Evolutionary conservation across 2,113 vertebrate species (phyloP).

Genomic region (Jacana jacana): DNA sequence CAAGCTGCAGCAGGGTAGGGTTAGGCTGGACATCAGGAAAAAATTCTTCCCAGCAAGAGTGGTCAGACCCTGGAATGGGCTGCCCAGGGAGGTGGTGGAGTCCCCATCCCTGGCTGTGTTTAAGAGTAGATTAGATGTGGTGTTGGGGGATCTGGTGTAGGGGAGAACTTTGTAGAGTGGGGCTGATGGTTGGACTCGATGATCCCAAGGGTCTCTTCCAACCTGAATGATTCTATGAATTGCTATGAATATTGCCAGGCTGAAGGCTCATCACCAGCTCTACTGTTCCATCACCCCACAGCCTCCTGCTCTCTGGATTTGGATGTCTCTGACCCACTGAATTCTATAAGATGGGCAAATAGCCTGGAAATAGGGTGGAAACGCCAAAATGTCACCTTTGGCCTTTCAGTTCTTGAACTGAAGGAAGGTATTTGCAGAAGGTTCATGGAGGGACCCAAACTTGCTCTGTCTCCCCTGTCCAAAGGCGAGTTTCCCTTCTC

Average conservation of each 20-base stretch:
- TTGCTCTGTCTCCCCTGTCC: background rate
- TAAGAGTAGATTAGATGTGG: too few species aligned
- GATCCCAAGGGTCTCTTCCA: too few species aligned
- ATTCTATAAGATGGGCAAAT: background rate
- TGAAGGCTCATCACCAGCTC: background rate
- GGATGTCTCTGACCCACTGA: background rate
- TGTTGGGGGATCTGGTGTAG: too few species aligned
- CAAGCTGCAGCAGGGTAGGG: too few species aligned
- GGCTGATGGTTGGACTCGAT: too few species aligned
- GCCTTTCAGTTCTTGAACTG: background rate
- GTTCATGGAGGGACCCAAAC: background rate
- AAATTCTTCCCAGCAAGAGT: too few species aligned
- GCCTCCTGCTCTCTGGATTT: background rate
- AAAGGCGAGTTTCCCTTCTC: accelerated
- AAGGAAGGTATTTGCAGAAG: background rate
- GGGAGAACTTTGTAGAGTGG: background rate
- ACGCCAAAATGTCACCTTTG: background rate
- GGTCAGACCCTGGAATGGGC: too few species aligned
- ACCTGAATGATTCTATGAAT: too few species aligned
- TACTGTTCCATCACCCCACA: accelerated
- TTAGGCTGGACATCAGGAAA: too few species aligned
- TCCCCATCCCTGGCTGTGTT: too few species aligned
- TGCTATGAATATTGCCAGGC: background rate
- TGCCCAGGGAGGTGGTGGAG: too few species aligned
- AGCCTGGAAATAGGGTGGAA: background rate